Percentiles rank a stretch among this genome's conserved stretches.
These are phyloP conservation scores for Sturnus vulgaris DNA, from an alignment of 2,113 vertebrate genomes.

Conservation along the genomic window DNA sequence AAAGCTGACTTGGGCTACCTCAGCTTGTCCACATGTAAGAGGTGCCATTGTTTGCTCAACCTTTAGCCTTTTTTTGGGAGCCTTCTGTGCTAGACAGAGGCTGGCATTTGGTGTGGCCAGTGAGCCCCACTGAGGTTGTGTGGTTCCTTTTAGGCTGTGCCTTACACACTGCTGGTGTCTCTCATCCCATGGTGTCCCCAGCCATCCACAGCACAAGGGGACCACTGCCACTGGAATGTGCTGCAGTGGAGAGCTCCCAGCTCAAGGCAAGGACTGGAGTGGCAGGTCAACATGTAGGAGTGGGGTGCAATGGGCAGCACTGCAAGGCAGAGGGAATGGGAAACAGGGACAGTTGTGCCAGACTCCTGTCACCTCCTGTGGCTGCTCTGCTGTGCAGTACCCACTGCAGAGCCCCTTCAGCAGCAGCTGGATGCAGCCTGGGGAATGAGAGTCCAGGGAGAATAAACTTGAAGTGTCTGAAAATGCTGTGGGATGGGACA, in stretches of 20 bases:
- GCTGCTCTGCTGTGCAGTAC: background rate
- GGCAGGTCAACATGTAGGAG: background rate
- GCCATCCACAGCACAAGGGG: rapidly evolving
- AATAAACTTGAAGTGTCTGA: background rate
- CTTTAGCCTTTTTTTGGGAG: background rate
- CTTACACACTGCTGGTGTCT: background rate
- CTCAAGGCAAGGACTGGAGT: background rate
- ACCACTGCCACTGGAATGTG: background rate
- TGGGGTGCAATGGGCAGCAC: rapidly evolving
- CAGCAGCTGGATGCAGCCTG: background rate
- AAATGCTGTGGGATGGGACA: background rate
- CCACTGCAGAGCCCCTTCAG: background rate
- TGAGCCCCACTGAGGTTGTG: background rate
- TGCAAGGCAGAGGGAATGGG: background rate
- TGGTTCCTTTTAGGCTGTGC: background rate
- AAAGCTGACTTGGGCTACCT: background rate
- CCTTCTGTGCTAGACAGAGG: background rate
- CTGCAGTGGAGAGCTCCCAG: background rate
- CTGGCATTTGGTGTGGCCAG: background rate
- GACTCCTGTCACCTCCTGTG: background rate
- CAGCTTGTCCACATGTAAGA: background rate
- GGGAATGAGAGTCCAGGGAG: background rate
- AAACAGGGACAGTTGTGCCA: background rate
- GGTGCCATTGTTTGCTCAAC: background rate
- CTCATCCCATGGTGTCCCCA: background rate